Base-by-base conservation (phyloP, 2,797 vertebrate species). In the Uromys caudimaculatus region DNA sequence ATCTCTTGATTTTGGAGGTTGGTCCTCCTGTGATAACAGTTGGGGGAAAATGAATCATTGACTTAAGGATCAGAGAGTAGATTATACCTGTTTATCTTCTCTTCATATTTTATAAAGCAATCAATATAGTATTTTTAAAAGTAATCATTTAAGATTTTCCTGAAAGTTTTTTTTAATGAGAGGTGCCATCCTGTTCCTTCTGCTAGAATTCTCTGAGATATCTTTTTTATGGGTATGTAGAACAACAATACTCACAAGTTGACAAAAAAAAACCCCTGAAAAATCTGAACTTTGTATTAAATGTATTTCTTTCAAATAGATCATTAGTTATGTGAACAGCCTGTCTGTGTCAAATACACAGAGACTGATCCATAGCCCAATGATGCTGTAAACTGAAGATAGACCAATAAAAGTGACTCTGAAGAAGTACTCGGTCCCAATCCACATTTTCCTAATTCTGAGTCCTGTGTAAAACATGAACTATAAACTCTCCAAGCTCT, bases 101-200 rank as follows among this genome's bases (percentile, higher is more conserved):
- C 17, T 94, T 90, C 19, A 3, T 85, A 35, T 38, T 88, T 81
- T 54, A 93, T 77, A 85, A 17, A 54, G 1, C 12, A 62, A 24
- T 81, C 13, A 14, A 71, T 91, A n/a, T 60, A 32, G 71, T 19
- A 62, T 83, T 85, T 95, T 94, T 81, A 13, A 71, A 93, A 92
- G 17, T 38, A 29, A 88, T 69, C n/a, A 54, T 78, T 94, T 97
- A 67, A 81, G 50, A 3, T 54, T 83, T 91, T 91, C 71, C 79
- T 92, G 71, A 91, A 77, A 47, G 16, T n/a, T 23, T 32, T 23
- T 89, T 91, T 91, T n/a, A n/a, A 35, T 85, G 60, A 81, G 35
- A 92, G 75, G 35, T 54, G 16, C 13, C 38, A 38, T 92, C 67
- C 91, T 92, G 69, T 87, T 87, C 41, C 67, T 75, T 67, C 41